A percentile compares a stretch with the other conserved stretches of the same genome.
These are phyloP conservation scores for Emydoidea blandingii DNA, from an alignment of 2,797 vertebrate genomes.

Conservation along the genomic window DNA sequence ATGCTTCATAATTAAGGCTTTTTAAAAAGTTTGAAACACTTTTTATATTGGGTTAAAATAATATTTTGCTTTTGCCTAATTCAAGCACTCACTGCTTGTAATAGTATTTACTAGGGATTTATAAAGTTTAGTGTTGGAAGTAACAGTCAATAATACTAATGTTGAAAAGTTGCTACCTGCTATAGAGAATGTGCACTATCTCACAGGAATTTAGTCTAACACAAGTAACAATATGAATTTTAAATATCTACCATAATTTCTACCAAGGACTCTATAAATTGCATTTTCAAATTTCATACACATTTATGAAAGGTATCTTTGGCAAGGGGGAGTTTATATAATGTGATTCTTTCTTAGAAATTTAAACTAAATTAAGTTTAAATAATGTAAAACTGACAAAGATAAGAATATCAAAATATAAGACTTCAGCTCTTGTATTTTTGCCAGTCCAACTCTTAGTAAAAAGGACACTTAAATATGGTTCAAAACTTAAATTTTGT, in stretches of 20 bases:
- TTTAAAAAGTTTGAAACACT: neutral
- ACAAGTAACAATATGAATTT: neutral
- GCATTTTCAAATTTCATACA: neutral
- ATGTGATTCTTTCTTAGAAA: neutral
- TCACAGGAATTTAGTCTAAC: neutral
- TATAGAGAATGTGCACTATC: neutral
- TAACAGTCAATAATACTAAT: neutral
- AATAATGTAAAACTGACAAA: neutral
- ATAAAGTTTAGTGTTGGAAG: neutral
- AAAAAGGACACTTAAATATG: neutral
- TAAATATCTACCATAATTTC: neutral
- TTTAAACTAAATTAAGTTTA: neutral
- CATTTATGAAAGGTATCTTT: neutral
- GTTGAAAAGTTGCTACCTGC: neutral
- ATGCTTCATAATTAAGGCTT: neutral
- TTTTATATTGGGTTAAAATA: neutral
- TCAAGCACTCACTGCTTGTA: neutral
- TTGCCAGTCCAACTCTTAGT: neutral
- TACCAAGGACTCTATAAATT: neutral
- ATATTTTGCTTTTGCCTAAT: neutral
- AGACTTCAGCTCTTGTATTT: neutral
- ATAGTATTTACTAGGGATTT: neutral
- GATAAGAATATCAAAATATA: neutral
- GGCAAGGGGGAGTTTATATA: neutral
- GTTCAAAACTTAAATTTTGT: neutral